Conservation (phyloP, 1,140 invertebrate genomes). For the Drosophila sucinea region DNA sequence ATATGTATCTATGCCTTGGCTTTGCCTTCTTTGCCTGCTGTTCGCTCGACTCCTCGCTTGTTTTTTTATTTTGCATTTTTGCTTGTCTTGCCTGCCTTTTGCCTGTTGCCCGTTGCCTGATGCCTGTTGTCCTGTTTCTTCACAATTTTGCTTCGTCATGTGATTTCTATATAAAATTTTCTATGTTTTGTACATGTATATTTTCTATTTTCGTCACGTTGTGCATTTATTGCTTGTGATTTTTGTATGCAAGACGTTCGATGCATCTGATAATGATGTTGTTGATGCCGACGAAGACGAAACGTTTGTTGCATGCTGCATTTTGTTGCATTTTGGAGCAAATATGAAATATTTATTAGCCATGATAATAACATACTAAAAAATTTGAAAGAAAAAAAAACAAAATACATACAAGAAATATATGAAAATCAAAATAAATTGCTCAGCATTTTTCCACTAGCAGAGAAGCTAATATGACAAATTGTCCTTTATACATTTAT, state of each 20-base stretch:
- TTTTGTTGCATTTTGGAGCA: slow-evolving; percentile 62
- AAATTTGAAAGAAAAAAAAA: neutral
- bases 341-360: slow-evolving; percentile 45
- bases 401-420: neutral
- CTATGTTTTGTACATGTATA: slow-evolving; percentile 32
- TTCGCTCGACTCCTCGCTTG: neutral
- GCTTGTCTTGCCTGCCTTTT: neutral
- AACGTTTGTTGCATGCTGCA: slow-evolving; percentile 33
- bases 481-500: slow-evolving; percentile 40
- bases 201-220: slow-evolving; percentile 63
- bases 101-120: neutral
- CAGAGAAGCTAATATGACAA: slow-evolving; percentile 48
- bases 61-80: neutral
- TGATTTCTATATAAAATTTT: slow-evolving; percentile 25
- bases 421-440: slow-evolving; percentile 15
- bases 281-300: slow-evolving; percentile 20
- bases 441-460: slow-evolving; percentile 46
- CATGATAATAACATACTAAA: slow-evolving; percentile 35
- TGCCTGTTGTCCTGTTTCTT: slow-evolving; percentile 6
- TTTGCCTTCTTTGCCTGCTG: slow-evolving; percentile 33
- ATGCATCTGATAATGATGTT: slow-evolving; percentile 49
- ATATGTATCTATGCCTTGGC: slow-evolving; percentile 35
- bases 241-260: slow-evolving; percentile 62
- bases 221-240: slow-evolving; percentile 47
- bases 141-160: slow-evolving; percentile 33